These are phyloP conservation scores for Xenopus petersii DNA, from an alignment of 2,797 vertebrate species.

Conservation along the genomic window DNA sequence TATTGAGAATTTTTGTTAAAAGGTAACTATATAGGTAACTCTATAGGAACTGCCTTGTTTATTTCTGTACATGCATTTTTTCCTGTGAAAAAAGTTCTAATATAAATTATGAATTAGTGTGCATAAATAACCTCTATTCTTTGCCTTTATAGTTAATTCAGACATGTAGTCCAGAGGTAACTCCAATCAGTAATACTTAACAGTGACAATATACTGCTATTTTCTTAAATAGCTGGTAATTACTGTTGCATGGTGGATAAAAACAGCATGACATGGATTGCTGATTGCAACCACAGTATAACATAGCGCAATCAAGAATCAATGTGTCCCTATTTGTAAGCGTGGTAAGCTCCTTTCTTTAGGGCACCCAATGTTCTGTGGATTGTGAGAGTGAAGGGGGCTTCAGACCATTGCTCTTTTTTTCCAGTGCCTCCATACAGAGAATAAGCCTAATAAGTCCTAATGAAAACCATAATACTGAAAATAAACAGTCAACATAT, in stretches of 20 bases:
- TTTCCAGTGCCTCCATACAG: too few relatives aligned
- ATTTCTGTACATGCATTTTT: not conserved
- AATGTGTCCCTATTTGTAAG: not conserved
- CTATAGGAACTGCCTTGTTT: too few relatives aligned
- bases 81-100: not conserved
- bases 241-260: constrained; percentile 9
- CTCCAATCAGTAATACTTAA: constrained; percentile 40
- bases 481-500: too few relatives aligned
- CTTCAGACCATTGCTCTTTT: too few relatives aligned
- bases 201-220: constrained; percentile 27
- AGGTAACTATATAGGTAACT: too few relatives aligned
- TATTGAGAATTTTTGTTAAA: too few relatives aligned
- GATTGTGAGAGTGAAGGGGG: too few relatives aligned
- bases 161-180: constrained; percentile 10
- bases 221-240: constrained; percentile 36
- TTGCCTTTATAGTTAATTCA: constrained; percentile 9
- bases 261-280: constrained; percentile 33
- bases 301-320: not conserved
- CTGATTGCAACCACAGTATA: constrained; percentile 21
- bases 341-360: too few relatives aligned
- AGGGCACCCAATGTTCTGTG: too few relatives aligned
- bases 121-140: not conserved
- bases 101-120: not conserved
- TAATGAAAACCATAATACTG: too few relatives aligned
- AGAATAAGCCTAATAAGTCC: too few relatives aligned